Base-by-base conservation (phyloP, 2,888 invertebrate genomes). In the Lordiphosa andalusiaca region DNA sequence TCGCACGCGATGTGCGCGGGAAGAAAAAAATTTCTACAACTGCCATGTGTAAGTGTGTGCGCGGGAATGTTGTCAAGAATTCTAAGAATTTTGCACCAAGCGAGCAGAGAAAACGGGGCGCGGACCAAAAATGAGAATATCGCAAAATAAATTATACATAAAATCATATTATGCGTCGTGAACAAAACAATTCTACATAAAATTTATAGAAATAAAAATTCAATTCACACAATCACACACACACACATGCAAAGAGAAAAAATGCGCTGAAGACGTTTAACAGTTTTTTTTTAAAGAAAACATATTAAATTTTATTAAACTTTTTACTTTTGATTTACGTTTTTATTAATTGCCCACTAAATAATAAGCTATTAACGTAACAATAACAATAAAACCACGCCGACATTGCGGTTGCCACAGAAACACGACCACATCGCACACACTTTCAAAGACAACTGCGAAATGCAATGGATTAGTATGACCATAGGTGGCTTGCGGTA, bases 51-150 rank as follows among this genome's bases (percentile, higher is more conserved):
- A 25, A 53, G 54, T 67, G n/a, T 47, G 50, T 68, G 36, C 47
- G 76, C 81, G 77, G 85, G 85, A 85, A 85, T 86, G 85, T 73
- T 82, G 84, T 69, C 71, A 83, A 83, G 86, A 85, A 85, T 85
- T 85, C 85, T 75, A 73, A 81, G 85, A 85, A 85, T 86, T 85
- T 78, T 70, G 69, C 64, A 67, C 59, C 59, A 73, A 70, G 62
- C 68, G 49, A 73, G 12, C 52, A 16, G 33, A 53, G 44, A 9
- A 50, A 35, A 41, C 54, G 49, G 58, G 59, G 59, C 55, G 53
- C 71, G 59, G 51, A 54, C 38, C 55, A 56, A 53, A 56, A 61
- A 58, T 47, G 52, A 49, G 53, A 59, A 42, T 36, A 56, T 12
- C n/a, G 23, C 46, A 57, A 47, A 53, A n/a, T 33, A 55, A 9